A percentile compares a stretch with the other conserved stretches of the same genome.
phyloP scores from a whole-genome alignment of 2,888 invertebrate species.

The Idaea straminata region DNA sequence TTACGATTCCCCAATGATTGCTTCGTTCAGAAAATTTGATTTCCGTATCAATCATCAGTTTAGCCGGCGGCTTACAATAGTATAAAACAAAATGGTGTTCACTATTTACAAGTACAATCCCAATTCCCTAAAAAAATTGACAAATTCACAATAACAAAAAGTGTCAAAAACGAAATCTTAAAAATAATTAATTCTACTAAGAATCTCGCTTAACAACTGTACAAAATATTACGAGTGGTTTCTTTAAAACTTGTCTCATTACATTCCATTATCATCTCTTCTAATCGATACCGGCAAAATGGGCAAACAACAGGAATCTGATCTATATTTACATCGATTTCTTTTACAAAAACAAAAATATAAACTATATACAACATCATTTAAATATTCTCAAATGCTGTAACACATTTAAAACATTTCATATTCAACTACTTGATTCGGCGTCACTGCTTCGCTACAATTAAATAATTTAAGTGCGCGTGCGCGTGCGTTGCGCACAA shows the following conservation, averaged over 20 bases:
- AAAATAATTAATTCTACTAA: constrained; percentile 75
- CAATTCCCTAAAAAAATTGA: constrained; percentile 86
- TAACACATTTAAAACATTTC: constrained; percentile 79
- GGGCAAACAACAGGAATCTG: constrained; percentile 62
- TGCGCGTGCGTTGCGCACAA: constrained; percentile 20
- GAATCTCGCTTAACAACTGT: constrained; percentile 78
- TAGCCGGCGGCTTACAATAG: constrained; percentile 63
- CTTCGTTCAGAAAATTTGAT: constrained; percentile 78
- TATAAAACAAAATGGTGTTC: constrained; percentile 77
- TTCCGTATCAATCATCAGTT: constrained; percentile 77
- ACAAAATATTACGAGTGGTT: constrained; percentile 77
- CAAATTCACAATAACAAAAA: constrained; percentile 84
- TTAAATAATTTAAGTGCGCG: constrained; percentile 55
- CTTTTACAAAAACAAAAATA: constrained; percentile 75
- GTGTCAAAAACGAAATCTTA: constrained; percentile 70
- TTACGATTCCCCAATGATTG: constrained; percentile 78
- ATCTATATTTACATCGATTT: constrained; percentile 70
- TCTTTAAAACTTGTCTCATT: constrained; percentile 70
- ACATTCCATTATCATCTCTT: no score
- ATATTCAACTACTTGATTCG: constrained; percentile 76
- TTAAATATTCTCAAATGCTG: constrained; percentile 79
- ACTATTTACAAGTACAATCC: constrained; percentile 83
- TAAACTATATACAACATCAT: constrained; percentile 80
- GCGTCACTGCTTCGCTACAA: constrained; percentile 48
- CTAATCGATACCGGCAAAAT: constrained; percentile 55